These are phyloP conservation scores for Syngnathus scovelli DNA, from an alignment of 2,113 vertebrate genomes.

Conservation along the genomic window DNA sequence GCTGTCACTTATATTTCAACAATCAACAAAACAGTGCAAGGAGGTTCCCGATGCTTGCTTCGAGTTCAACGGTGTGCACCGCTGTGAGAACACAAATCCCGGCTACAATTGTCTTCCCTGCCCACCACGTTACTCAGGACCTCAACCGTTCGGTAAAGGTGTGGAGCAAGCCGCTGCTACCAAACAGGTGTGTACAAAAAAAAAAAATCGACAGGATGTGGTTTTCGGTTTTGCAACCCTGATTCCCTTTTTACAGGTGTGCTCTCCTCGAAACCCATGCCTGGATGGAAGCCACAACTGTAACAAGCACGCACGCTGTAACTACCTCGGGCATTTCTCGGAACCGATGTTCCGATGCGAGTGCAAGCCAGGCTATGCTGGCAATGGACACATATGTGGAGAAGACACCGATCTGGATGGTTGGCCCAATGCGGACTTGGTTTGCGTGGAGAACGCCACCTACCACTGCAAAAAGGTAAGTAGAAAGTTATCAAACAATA, in stretches of 20 bases:
- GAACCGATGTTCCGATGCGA: constrained; percentile 97
- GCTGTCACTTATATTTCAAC: not conserved
- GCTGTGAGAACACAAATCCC: constrained; percentile 91
- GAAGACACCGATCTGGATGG: constrained; percentile 97
- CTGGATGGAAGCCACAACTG: constrained; percentile 92
- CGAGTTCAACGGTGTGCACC: constrained; percentile 83
- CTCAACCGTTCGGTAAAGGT: constrained; percentile 86
- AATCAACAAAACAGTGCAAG: constrained; percentile 75
- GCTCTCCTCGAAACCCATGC: constrained; percentile 93
- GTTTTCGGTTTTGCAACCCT: not conserved
- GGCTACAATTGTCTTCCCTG: constrained; percentile 96
- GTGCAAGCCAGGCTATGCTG: constrained; percentile 94
- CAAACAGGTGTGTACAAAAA: constrained; percentile 80
- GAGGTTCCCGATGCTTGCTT: constrained; percentile 91
- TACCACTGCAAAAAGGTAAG: constrained; percentile 96
- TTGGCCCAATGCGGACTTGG: constrained; percentile 92
- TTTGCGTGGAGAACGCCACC: constrained; percentile 94
- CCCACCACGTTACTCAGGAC: constrained; percentile 84
- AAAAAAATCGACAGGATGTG: not conserved
- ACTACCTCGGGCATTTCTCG: constrained; percentile 91
- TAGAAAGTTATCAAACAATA: not conserved
- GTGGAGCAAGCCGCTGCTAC: constrained; percentile 83
- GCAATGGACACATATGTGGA: constrained; percentile 94
- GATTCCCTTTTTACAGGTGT: constrained; percentile 71
- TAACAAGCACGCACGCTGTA: constrained; percentile 95